Conservation (phyloP, 2,888 invertebrate species). For the Cactoblastis cactorum region DNA sequence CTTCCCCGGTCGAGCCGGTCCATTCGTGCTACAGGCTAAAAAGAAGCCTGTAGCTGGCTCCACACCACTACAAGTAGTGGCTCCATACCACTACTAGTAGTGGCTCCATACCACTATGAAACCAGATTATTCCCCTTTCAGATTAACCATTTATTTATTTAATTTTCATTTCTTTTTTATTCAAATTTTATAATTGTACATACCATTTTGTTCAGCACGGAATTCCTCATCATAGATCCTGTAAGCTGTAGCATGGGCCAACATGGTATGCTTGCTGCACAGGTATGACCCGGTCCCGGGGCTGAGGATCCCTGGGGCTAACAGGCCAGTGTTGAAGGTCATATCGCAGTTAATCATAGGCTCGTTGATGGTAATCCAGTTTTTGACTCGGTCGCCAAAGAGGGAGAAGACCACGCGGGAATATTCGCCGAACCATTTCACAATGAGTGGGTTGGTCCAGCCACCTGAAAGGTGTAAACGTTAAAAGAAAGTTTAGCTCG, state of each 20-base stretch:
- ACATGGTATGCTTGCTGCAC: conserved; percentile 82
- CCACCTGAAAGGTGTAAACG: too few species aligned
- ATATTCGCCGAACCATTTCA: conserved; percentile 81
- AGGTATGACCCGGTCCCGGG: conserved; percentile 75
- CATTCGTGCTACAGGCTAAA: too few species aligned
- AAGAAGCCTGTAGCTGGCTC: too few species aligned
- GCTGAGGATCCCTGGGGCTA: conserved; percentile 46
- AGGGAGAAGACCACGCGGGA: conserved; percentile 75
- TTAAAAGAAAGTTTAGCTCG: too few species aligned
- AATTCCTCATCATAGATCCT: conserved; percentile 80
- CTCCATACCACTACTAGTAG: too few species aligned
- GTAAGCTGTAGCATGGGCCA: conserved; percentile 83
- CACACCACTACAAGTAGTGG: too few species aligned
- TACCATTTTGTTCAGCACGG: conserved; percentile 66
- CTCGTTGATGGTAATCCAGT: conserved; percentile 88
- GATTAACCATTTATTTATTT: too few species aligned
- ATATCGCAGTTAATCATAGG: conserved; percentile 66
- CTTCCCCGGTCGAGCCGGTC: too few species aligned
- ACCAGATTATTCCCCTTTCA: too few species aligned
- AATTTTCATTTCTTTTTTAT: too few species aligned
- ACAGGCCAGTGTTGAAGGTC: conserved; percentile 53
- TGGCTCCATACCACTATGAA: too few species aligned
- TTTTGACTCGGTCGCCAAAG: conserved; percentile 80
- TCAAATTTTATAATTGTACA: too few species aligned
- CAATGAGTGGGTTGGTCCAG: conserved; percentile 82